Percentiles rank a stretch among this genome's conserved stretches.
Conservation (phyloP, 2,113 vertebrate genomes). For the Procavia capensis region DNA sequence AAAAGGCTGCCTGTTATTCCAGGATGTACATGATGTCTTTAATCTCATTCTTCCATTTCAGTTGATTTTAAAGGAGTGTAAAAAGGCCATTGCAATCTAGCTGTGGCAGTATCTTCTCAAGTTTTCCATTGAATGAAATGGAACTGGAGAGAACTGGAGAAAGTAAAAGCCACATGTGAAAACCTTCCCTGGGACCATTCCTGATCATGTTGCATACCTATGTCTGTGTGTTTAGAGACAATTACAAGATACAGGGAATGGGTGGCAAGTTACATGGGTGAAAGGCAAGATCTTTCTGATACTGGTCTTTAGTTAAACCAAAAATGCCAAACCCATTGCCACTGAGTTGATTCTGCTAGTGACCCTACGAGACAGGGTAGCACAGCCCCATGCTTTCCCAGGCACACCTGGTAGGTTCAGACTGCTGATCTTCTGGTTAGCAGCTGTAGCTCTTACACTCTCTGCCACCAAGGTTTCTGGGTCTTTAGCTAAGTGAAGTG, state of each 20-base stretch:
- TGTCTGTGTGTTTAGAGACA: background rate
- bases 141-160: background rate
- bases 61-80: background rate
- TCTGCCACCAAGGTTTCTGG: too few relatives aligned
- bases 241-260: background rate
- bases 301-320: too few relatives aligned
- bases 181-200: background rate
- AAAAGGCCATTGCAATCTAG: background rate
- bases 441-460: too few relatives aligned
- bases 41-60: background rate
- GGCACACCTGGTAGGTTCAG: too few relatives aligned
- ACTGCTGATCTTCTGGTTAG: too few relatives aligned
- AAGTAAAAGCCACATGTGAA: background rate
- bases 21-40: background rate
- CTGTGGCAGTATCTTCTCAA: background rate
- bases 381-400: too few relatives aligned
- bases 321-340: too few relatives aligned
- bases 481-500: background rate
- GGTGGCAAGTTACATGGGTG: background rate
- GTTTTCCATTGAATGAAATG: background rate
- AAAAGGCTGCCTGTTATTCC: constrained; percentile 13
- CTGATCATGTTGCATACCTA: background rate
- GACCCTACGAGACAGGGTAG: too few relatives aligned
- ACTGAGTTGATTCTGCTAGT: too few relatives aligned
- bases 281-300: background rate